Base-by-base conservation (phyloP, 1,140 invertebrate species). In the Heliothis subflexa region DNA sequence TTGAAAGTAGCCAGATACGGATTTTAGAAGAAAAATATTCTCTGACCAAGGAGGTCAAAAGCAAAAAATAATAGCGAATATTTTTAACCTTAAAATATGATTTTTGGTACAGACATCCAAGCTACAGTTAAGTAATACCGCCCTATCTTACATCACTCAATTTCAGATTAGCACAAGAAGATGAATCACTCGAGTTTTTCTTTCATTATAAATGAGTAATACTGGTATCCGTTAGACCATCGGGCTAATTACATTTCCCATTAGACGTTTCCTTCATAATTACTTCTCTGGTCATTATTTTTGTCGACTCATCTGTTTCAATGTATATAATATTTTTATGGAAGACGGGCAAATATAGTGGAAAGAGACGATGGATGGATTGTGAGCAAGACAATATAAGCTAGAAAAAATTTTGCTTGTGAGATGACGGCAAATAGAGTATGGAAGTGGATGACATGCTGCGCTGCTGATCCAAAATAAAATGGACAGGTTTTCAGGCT, bases 241-340 rank as follows among this genome's bases (percentile, higher is more conserved):
- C 47, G 28, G 5, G 64, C 13, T 68, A 68, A 50, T 68, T 68
- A 68, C 64, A 28, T 70, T 70, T 28, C 28, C 66, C 47, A 70
- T 70, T 70, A 70, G 47, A 13, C n/a, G 66, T 70, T 70, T 50
- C 50, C 66, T 70, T 52, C 11, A 50, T 70, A 70, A 70, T 70
- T 70, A 70, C 13, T 70, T 70, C 21, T 14, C 10, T 4, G 33
- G 40, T 47, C 25, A 40, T 62, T 62, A 62, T 49, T 47, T 68
- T 50, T 5, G 59, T 47, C n/a, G 47, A 50, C 21, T 70, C 18
- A 52, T 28, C 16, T 25, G 40, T 66, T 18, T 40, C n/a, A 5
- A 12, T 16, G 0, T 16, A 9, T 10, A 59, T 25, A 25, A 59
- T 25, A 25, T 13, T 10, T 45, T 16, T 40, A 45, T 40, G 21